Conservation (phyloP, 2,888 invertebrate species). For the Ophioninae sp. region DNA sequence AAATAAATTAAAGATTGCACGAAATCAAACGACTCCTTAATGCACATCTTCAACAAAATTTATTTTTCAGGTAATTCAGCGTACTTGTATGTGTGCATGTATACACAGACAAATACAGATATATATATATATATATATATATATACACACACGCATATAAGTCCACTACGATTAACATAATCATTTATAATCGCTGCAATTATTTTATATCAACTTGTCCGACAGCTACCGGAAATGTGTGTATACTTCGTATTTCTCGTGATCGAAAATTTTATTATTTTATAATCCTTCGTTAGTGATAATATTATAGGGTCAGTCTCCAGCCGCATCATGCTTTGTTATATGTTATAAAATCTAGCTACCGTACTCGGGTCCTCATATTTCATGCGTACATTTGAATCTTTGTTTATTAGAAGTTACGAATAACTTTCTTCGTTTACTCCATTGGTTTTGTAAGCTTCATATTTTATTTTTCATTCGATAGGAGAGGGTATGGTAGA, state of each 20-base stretch:
- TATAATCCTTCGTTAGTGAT: constrained; percentile 18
- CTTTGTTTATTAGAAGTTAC: constrained; percentile 54
- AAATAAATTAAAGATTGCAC: constrained; percentile 11
- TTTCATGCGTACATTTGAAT: constrained; percentile 60
- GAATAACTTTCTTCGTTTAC: constrained; percentile 47
- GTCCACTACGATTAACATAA: constrained; percentile 58
- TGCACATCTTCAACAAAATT: constrained; percentile 60
- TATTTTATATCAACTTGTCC: constrained; percentile 38
- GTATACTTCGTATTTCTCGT: constrained; percentile 38
- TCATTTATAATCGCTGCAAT: constrained; percentile 57
- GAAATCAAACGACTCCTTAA: constrained; percentile 25
- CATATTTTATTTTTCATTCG: constrained; percentile 4
- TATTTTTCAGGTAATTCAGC: constrained; percentile 51
- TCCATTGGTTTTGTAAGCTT: constrained; percentile 3
- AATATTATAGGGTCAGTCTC: constrained; percentile 65
- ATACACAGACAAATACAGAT: constrained; percentile 13
- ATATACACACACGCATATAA: constrained; percentile 45
- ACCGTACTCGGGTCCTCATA: constrained; percentile 54
- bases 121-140: constrained; percentile 14
- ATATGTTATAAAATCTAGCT: constrained; percentile 70
- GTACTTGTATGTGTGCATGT: neutral
- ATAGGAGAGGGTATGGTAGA: constrained; percentile 6
- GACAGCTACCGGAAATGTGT: constrained; percentile 28
- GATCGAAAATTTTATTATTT: constrained; percentile 37
- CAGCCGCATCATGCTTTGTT: constrained; percentile 67